Conservation (phyloP, 1,140 invertebrate species). For the Bombus waltoni region DNA sequence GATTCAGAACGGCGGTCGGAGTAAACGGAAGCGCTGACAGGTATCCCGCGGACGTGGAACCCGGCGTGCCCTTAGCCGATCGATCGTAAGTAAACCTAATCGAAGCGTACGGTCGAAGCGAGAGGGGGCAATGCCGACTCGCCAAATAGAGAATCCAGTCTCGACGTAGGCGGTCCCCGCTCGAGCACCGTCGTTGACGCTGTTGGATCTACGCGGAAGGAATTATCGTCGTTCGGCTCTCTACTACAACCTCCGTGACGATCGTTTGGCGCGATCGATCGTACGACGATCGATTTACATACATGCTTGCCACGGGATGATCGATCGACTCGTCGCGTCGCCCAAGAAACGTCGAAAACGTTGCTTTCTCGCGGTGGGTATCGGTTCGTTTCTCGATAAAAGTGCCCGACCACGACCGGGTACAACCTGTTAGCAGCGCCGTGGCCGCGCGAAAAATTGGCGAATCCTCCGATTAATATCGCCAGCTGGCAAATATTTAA, state of each 20-base stretch:
- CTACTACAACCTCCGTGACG: neutral
- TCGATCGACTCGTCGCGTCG: slow-evolving; percentile 31
- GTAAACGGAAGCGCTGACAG: slow-evolving; percentile 49
- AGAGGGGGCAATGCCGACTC: slow-evolving; percentile 38
- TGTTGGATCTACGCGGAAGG: slow-evolving; percentile 23
- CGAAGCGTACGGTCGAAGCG: slow-evolving; percentile 63
- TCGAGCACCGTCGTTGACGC: slow-evolving; percentile 9
- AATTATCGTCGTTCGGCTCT: neutral
- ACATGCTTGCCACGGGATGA: slow-evolving; percentile 34
- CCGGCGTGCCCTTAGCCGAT: slow-evolving; percentile 73
- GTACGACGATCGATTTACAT: slow-evolving; percentile 40
- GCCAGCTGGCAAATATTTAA: slow-evolving; percentile 1
- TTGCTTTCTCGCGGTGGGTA: neutral
- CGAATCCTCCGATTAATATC: slow-evolving; percentile 27
- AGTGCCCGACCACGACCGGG: neutral
- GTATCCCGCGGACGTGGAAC: slow-evolving; percentile 63
- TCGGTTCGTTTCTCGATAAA: neutral
- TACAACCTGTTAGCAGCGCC: slow-evolving; percentile 11
- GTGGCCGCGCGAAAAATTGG: neutral
- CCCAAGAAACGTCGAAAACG: slow-evolving; percentile 10
- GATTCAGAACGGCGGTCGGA: slow-evolving; percentile 2
- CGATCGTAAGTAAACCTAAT: slow-evolving; percentile 73
- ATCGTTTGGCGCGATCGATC: slow-evolving; percentile 25
- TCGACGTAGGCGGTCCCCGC: slow-evolving; percentile 71
- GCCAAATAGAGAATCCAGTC: slow-evolving; percentile 73